phyloP scores from a whole-genome alignment of 2,113 vertebrate species.

The Genyomyrus donnyi region DNA sequence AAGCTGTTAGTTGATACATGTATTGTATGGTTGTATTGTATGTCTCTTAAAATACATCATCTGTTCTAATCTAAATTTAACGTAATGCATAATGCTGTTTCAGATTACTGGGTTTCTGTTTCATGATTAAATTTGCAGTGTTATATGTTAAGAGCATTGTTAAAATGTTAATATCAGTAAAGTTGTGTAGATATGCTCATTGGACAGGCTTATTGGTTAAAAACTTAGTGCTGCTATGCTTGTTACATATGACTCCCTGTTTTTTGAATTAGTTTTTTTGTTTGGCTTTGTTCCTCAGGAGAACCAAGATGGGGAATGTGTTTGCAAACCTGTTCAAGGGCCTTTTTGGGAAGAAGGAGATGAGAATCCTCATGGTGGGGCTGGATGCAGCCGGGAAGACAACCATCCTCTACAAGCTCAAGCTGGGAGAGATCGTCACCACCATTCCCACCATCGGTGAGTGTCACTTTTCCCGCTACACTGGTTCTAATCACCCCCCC shows the following conservation, averaged over 20 bases:
- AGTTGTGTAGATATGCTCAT: background rate
- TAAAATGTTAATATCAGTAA: background rate
- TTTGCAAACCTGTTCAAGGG: constrained; percentile 68
- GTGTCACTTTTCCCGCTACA: background rate
- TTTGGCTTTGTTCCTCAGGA: constrained; percentile 30
- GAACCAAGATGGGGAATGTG: constrained; percentile 70
- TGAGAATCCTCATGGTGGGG: constrained; percentile 82
- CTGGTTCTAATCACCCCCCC: background rate
- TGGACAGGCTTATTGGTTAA: background rate
- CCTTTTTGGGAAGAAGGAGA: constrained; percentile 76
- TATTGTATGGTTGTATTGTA: background rate
- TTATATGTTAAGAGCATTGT: background rate
- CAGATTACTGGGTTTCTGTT: background rate
- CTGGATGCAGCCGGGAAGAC: constrained; percentile 80
- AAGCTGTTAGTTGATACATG: background rate
- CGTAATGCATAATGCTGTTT: background rate
- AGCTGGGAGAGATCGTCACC: constrained; percentile 77
- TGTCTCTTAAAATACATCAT: background rate
- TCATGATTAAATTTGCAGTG: background rate
- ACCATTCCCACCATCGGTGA: constrained; percentile 78
- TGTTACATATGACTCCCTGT: background rate
- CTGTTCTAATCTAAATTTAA: background rate
- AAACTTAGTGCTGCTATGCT: background rate
- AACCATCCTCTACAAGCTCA: constrained; percentile 81
- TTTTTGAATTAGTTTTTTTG: background rate